Conservation (phyloP, 2,888 invertebrate genomes). For the Bombyx huttoni region DNA sequence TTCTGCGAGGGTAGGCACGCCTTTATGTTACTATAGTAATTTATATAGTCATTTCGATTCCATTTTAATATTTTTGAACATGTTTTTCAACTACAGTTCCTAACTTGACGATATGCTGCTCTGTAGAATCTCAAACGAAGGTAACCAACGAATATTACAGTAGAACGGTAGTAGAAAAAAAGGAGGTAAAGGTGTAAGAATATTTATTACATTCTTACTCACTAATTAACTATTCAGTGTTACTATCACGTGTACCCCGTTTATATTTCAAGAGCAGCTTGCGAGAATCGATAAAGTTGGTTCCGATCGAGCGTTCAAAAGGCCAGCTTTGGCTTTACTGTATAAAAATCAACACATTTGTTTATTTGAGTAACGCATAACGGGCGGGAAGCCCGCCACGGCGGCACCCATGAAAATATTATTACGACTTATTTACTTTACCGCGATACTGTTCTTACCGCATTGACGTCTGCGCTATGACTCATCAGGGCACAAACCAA, state of each 20-base stretch:
- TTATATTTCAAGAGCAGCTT: constrained; percentile 26
- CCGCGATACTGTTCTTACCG: constrained; percentile 45
- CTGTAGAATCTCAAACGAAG: background rate
- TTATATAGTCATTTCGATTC: too few species aligned
- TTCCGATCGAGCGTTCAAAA: constrained; percentile 31
- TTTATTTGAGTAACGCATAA: constrained; percentile 60
- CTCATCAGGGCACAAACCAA: constrained; percentile 21
- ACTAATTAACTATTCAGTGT: constrained; percentile 5
- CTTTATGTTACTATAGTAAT: too few species aligned
- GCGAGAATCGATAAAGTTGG: constrained; percentile 34
- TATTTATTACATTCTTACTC: constrained; percentile 4
- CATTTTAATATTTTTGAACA: too few species aligned
- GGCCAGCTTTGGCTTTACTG: constrained; percentile 40
- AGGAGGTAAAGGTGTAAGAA: background rate
- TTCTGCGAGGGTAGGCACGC: too few species aligned
- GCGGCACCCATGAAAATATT: constrained; percentile 64
- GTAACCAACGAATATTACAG: background rate
- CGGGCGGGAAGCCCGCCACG: constrained; percentile 47
- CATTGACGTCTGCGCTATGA: constrained; percentile 45
- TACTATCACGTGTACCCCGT: constrained; percentile 7
- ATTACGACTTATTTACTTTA: constrained; percentile 68
- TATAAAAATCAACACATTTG: constrained; percentile 64
- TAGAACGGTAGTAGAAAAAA: background rate
- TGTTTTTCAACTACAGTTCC: too few species aligned
- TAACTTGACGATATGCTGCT: background rate